These are phyloP conservation scores for Microtus obscurus DNA, from an alignment of 2,797 vertebrate species.

Conservation along the genomic window DNA sequence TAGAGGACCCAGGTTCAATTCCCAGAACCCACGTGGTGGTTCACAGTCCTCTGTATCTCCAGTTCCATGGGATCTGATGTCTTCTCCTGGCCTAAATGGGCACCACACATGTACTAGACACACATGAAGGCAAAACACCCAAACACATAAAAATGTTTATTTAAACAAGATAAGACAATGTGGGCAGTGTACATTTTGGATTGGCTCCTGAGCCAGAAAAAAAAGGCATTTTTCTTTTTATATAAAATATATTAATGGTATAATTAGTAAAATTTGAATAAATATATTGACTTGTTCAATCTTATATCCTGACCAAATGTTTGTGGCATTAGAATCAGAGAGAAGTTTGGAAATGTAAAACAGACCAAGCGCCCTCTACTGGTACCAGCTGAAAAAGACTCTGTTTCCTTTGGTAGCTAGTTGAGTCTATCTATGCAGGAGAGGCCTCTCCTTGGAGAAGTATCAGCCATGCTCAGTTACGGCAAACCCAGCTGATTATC, in stretches of 20 bases:
- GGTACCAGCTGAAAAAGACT: background rate
- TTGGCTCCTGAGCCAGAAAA: background rate
- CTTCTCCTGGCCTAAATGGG: background rate
- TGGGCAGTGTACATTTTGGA: background rate
- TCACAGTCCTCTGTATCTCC: background rate
- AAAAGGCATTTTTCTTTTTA: background rate
- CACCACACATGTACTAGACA: background rate
- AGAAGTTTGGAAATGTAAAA: slow-evolving; percentile 32
- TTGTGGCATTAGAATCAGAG: background rate
- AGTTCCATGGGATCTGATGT: background rate
- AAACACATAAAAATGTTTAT: background rate
- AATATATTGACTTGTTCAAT: background rate
- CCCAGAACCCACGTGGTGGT: background rate
- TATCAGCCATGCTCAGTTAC: background rate
- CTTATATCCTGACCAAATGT: background rate
- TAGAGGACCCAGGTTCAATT: background rate
- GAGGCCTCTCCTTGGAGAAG: background rate
- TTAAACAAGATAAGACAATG: background rate
- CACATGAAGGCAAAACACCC: background rate
- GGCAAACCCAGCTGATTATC: background rate
- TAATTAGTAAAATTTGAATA: slow-evolving; percentile 12
- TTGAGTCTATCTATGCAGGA: background rate
- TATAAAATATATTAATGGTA: background rate
- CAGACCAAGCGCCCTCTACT: slow-evolving; percentile 55
- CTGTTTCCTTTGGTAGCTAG: background rate